phyloP scores from a whole-genome alignment of 2,888 invertebrate species.

The Carcina quercana region DNA sequence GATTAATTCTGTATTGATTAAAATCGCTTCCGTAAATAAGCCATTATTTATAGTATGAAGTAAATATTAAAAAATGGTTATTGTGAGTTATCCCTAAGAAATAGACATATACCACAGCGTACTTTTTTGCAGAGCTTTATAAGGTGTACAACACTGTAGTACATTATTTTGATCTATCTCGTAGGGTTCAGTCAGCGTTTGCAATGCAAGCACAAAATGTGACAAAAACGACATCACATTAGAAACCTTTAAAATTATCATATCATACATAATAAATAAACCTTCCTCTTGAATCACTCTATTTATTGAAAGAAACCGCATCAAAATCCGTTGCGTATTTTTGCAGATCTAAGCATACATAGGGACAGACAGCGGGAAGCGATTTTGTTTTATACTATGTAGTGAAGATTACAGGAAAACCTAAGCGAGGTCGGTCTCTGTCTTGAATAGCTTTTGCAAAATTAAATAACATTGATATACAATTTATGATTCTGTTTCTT shows the following conservation, averaged over 20 bases:
- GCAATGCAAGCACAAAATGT: slow-evolving; percentile 18
- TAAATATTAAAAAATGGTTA: slow-evolving; percentile 10
- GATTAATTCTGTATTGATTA: slow-evolving; percentile 14
- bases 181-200: slow-evolving; percentile 21
- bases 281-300: too few species aligned
- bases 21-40: slow-evolving; percentile 14
- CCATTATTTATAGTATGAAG: slow-evolving; percentile 13
- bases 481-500: too few species aligned
- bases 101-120: slow-evolving; percentile 8
- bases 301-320: too few species aligned
- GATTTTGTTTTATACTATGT: background rate
- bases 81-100: slow-evolving; percentile 9
- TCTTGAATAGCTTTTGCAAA: too few species aligned
- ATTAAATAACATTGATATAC: too few species aligned
- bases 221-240: background rate
- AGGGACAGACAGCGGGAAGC: background rate
- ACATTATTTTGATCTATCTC: slow-evolving; percentile 21
- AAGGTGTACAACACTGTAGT: slow-evolving; percentile 18
- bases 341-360: background rate
- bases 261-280: background rate
- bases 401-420: too few species aligned
- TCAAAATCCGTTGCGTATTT: background rate
- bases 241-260: slow-evolving; percentile 1
- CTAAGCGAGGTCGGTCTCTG: too few species aligned
- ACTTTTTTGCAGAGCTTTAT: slow-evolving; percentile 16